These are phyloP conservation scores for Alsophila aescularia DNA, from an alignment of 2,888 invertebrate species.

Conservation along the genomic window DNA sequence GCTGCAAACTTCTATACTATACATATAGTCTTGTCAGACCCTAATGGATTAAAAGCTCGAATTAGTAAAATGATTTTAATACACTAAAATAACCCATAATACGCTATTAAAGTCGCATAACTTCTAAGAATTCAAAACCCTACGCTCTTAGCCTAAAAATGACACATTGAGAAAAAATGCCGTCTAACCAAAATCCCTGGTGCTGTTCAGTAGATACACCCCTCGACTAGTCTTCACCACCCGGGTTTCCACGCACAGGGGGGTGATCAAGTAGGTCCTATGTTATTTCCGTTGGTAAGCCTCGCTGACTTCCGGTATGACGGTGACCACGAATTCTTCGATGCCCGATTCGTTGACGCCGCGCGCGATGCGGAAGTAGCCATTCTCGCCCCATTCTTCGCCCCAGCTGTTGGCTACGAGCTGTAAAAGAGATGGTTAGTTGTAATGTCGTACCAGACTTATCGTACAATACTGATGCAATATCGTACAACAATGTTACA, in stretches of 20 bases:
- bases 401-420: slow-evolving; percentile 98
- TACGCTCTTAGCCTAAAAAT: neutral
- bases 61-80: too few relatives aligned
- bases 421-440: slow-evolving; percentile 76
- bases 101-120: too few relatives aligned
- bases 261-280: slow-evolving; percentile 56
- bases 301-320: slow-evolving; percentile 86
- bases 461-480: too few relatives aligned
- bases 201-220: slow-evolving; percentile 59
- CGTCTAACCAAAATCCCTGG: slow-evolving; percentile 60
- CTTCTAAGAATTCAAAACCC: too few relatives aligned
- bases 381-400: slow-evolving; percentile 94
- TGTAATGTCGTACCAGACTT: neutral
- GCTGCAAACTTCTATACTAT: too few relatives aligned
- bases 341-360: slow-evolving; percentile 95
- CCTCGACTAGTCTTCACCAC: slow-evolving; percentile 59
- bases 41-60: too few relatives aligned
- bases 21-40: too few relatives aligned
- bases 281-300: slow-evolving; percentile 71
- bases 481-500: too few relatives aligned
- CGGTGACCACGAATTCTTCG: slow-evolving; percentile 94
- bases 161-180: slow-evolving; percentile 16
- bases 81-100: too few relatives aligned
- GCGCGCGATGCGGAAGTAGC: slow-evolving; percentile 93
- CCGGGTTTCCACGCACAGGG: slow-evolving; percentile 62